Percentiles rank a stretch among this genome's conserved stretches.
Evolutionary conservation across 1,140 invertebrate genomes (phyloP).

Genomic region (Aphidius ervi): DNA sequence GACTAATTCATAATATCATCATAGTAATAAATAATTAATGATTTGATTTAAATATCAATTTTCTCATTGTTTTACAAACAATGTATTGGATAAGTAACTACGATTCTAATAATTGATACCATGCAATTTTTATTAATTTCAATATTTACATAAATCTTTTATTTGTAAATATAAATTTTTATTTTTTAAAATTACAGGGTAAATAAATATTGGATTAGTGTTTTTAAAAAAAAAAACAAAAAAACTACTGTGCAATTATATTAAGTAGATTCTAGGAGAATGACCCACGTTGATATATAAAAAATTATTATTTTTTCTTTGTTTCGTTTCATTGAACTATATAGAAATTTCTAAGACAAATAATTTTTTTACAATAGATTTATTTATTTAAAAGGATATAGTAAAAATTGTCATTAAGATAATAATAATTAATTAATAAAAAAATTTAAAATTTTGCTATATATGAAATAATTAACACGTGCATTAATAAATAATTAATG

Average conservation of each 20-base stretch:
- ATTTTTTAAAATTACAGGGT: neutral
- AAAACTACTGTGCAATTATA: too few relatives aligned
- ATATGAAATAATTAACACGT: conserved; percentile 36
- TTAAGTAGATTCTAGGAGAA: conserved; percentile 37
- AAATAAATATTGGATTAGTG: conserved; percentile 14
- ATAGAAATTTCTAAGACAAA: conserved; percentile 6
- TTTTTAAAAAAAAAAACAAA: neutral
- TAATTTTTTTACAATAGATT: conserved; percentile 24
- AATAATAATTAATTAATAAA: conserved; percentile 27
- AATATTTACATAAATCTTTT: too few relatives aligned
- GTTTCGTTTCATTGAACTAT: neutral
- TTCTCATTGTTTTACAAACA: too few relatives aligned
- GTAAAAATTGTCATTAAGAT: too few relatives aligned
- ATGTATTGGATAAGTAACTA: too few relatives aligned
- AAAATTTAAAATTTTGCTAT: conserved; percentile 22
- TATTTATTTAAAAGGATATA: too few relatives aligned
- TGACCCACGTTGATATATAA: conserved; percentile 34
- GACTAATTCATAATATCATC: too few relatives aligned
- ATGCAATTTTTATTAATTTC: too few relatives aligned
- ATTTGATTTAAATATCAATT: too few relatives aligned
- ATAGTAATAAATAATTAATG: too few relatives aligned
- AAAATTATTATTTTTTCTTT: conserved; percentile 9
- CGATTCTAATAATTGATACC: too few relatives aligned
- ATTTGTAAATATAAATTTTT: too few relatives aligned
- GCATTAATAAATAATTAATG: conserved; percentile 32